Base-by-base conservation (phyloP, 30 jellyfish, hydroid and myxozoan species). In the Cassiopea xamachana region DNA sequence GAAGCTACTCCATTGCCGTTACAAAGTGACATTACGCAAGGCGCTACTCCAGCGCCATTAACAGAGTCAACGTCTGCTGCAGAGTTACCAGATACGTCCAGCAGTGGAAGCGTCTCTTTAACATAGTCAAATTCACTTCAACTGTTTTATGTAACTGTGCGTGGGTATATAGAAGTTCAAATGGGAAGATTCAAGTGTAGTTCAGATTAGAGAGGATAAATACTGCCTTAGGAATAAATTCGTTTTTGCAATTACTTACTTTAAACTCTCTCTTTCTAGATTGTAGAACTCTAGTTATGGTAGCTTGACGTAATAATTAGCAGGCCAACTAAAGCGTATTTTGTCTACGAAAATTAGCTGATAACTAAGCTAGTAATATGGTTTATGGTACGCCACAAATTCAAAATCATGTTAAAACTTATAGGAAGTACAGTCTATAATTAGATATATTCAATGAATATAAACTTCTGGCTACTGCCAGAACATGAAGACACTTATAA, bases 1-100 rank as follows among this genome's bases (percentile, higher is more conserved):
- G n/a, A 67, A 1, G 98, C 98, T 46, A 88, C 90, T 19, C 97
- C 98, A 0, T 90, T 89, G 1, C 98, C 98, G 27, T 74, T 89
- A 61, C 68, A 60, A 62, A 81, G 95, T 2, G 95, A 89, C 89
- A 88, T 93, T 67, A 88, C 94, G 2, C 81, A 77, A 17, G 98
- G 93, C 9, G 98, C 98, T 13, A 82, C 83, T 0, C 98, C 93
- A 7, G 89, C 93, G 16, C 48, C 79, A 1, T n/a, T 86, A 61
- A 76, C 89, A n/a, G 93, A 72, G 75, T 45, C 88, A 16, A 48
- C 84, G 60, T 16, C 59, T 10, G 79, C 92, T 0, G 59, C 77
- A 46, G 81, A 79, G 55, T 16, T 19, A 55, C 8, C 50, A 55
- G 80, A 43, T 14, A 2, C 80, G 55, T 55, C 80, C 15, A 71